Evolutionary conservation across 2,113 vertebrate genomes (phyloP).

Genomic region (Balaenoptera acutorostrata): DNA sequence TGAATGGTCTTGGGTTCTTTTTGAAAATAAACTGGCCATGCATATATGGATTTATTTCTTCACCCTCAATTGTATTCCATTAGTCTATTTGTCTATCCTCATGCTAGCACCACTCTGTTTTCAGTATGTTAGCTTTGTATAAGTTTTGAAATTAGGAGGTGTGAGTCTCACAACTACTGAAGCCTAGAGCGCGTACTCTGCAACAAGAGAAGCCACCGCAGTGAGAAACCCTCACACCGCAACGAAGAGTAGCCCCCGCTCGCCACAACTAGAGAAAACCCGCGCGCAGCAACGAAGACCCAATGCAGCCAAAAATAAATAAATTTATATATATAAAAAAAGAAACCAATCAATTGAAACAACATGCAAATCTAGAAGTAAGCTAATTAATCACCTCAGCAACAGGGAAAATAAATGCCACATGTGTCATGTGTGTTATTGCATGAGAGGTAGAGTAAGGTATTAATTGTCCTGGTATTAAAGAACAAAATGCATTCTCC

Average conservation of each 20-base stretch:
- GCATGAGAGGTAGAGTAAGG: fast-evolving
- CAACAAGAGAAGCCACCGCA: no score
- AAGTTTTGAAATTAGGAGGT: background rate
- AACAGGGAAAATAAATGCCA: background rate
- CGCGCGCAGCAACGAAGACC: no score
- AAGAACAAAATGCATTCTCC: background rate
- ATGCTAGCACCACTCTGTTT: background rate
- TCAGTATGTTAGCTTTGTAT: background rate
- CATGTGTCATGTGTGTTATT: background rate
- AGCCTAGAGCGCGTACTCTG: no score
- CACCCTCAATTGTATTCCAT: background rate
- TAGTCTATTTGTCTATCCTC: background rate
- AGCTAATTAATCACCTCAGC: background rate
- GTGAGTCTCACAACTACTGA: background rate
- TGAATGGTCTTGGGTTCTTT: background rate
- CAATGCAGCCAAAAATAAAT: no score
- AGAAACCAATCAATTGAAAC: background rate
- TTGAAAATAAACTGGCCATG: background rate
- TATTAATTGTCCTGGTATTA: background rate
- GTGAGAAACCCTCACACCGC: no score
- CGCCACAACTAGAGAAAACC: no score
- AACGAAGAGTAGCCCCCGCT: no score
- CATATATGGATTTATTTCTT: background rate
- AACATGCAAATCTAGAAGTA: background rate
- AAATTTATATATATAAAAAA: no score